A percentile compares a stretch with the other conserved stretches of the same genome.
Evolutionary conservation across 2,113 vertebrate genomes (phyloP).

Genomic region (Trichomycterus rosablanca): DNA sequence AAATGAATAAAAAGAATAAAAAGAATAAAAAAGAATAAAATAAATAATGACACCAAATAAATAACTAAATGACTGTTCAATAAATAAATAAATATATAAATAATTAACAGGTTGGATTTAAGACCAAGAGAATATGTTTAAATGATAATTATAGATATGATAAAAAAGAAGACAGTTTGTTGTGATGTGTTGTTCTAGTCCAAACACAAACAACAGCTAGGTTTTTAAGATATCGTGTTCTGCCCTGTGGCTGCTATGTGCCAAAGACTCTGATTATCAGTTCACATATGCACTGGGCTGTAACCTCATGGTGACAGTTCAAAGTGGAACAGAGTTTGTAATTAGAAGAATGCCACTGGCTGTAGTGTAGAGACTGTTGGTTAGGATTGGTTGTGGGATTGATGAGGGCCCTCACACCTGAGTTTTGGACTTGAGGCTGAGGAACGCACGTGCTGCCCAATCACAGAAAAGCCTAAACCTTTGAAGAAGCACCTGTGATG

Average conservation of each 20-base stretch:
- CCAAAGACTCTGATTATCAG: conserved; percentile 4
- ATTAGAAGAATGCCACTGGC: conserved; percentile 28
- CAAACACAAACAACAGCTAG: conserved; percentile 1
- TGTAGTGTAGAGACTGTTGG: neutral
- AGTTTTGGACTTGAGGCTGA: conserved; percentile 66
- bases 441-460: conserved; percentile 69
- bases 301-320: neutral
- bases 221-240: conserved; percentile 8
- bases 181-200: conserved; percentile 14
- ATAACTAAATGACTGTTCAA: conserved; percentile 65
- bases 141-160: too few relatives aligned
- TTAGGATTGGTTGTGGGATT: neutral
- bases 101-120: conserved; percentile 58
- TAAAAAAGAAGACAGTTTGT: conserved; percentile 24
- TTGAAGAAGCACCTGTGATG: conserved; percentile 69
- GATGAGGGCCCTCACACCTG: conserved; percentile 46
- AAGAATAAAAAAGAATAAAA: conserved; percentile 45
- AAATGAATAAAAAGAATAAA: conserved; percentile 16
- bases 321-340: neutral
- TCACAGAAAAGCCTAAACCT: conserved; percentile 73
- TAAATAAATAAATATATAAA: conserved; percentile 84
- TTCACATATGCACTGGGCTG: conserved; percentile 1
- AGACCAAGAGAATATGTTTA: conserved; percentile 25
- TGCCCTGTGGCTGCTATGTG: conserved; percentile 23
- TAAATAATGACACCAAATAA: conserved; percentile 72